Evolutionary conservation across 2,113 vertebrate species (phyloP).

Genomic region (Corynorhinus townsendii): DNA sequence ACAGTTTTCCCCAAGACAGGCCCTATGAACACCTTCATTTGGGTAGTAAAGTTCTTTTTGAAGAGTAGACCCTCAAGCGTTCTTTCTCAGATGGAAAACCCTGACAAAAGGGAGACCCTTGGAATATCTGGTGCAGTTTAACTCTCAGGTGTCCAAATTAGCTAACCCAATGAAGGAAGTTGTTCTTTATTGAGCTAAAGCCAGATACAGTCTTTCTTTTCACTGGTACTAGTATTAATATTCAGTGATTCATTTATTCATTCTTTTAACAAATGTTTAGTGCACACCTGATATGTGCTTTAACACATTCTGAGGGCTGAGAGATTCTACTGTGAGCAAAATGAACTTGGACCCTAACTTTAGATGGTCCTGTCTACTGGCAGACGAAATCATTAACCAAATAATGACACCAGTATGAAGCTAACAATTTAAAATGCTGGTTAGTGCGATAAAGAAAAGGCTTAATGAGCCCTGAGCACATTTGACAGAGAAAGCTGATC

Average conservation of each 20-base stretch:
- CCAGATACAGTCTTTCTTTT: background rate
- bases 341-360: background rate
- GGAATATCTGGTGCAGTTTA: background rate
- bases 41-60: background rate
- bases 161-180: background rate
- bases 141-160: background rate
- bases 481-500: background rate
- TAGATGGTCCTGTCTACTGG: background rate
- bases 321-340: background rate
- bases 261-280: background rate
- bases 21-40: background rate
- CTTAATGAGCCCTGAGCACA: background rate
- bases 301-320: background rate
- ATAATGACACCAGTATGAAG: background rate
- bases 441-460: background rate
- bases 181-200: background rate
- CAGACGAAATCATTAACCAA: background rate
- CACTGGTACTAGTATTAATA: background rate
- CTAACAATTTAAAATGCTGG: background rate
- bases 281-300: background rate
- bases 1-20: background rate
- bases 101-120: background rate
- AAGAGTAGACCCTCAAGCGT: background rate
- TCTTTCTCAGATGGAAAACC: background rate
- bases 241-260: background rate